Conservation (phyloP, 2,888 invertebrate species). For the Pandemis heparana region DNA sequence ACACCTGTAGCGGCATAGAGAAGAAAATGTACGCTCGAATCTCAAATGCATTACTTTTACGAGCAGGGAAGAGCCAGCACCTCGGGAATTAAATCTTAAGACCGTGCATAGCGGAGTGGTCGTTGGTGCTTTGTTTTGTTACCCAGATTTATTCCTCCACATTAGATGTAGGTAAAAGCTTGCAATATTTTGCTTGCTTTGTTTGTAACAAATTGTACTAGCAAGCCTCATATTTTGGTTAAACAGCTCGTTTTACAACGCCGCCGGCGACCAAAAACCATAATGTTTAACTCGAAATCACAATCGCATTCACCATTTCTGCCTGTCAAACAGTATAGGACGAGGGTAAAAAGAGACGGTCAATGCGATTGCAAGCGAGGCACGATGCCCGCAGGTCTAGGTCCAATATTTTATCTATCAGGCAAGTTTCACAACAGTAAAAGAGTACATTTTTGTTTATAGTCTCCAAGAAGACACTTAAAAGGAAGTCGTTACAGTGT, state of each 20-base stretch:
- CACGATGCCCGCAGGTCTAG: background rate
- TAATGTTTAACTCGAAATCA: no score
- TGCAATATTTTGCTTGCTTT: slow-evolving; percentile 28
- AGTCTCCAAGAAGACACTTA: slow-evolving; percentile 57
- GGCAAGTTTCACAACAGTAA: slow-evolving; percentile 17
- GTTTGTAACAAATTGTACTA: slow-evolving; percentile 7
- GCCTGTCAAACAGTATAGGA: no score
- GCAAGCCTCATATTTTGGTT: background rate
- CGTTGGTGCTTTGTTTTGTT: slow-evolving; percentile 17
- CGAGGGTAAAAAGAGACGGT: no score
- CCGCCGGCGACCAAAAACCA: background rate
- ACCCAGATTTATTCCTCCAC: slow-evolving; percentile 15
- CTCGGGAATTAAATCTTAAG: slow-evolving; percentile 31
- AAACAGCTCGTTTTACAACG: background rate
- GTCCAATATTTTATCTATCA: background rate
- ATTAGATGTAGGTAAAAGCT: slow-evolving; percentile 18
- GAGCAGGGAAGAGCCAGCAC: slow-evolving; percentile 14
- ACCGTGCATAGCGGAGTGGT: slow-evolving; percentile 17
- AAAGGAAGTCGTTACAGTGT: slow-evolving; percentile 69
- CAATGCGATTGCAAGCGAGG: no score
- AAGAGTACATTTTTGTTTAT: slow-evolving; percentile 46
- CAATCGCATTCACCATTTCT: no score
- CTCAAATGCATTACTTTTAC: slow-evolving; percentile 33
- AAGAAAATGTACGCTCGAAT: slow-evolving; percentile 20
- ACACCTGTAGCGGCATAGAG: slow-evolving; percentile 29